Evolutionary conservation across 2,888 invertebrate genomes (phyloP).

Genomic region (Cheilosia soror): DNA sequence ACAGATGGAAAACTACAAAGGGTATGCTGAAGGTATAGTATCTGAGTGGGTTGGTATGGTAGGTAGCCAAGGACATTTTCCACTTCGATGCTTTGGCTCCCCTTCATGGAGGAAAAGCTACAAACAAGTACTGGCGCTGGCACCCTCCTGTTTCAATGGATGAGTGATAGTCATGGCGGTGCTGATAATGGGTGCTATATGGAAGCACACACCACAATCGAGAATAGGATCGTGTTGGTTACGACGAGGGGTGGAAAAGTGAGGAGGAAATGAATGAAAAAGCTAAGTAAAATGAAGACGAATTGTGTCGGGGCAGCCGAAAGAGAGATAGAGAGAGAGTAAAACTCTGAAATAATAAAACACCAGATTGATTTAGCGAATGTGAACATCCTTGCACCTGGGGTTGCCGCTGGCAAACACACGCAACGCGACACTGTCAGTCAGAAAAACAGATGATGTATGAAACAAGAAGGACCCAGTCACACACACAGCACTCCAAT

Average conservation of each 20-base stretch:
- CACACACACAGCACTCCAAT: background rate
- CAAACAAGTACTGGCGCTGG: background rate
- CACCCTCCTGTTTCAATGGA: slow-evolving; percentile 38
- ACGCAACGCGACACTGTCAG: slow-evolving; percentile 2
- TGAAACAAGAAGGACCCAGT: slow-evolving; percentile 16
- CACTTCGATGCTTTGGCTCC: slow-evolving; percentile 35
- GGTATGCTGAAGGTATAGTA: background rate
- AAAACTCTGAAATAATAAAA: slow-evolving; percentile 5
- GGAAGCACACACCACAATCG: slow-evolving; percentile 20
- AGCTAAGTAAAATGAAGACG: slow-evolving; percentile 40
- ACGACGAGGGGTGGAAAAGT: slow-evolving; percentile 25
- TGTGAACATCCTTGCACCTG: slow-evolving; percentile 62
- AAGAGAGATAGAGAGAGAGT: background rate
- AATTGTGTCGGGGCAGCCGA: background rate
- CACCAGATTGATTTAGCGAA: slow-evolving; percentile 55
- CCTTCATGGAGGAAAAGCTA: background rate
- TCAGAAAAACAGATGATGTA: slow-evolving; percentile 34
- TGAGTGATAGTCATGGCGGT: slow-evolving; percentile 30
- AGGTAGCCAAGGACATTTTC: slow-evolving; percentile 52
- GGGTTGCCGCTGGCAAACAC: slow-evolving; percentile 26
- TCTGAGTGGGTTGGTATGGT: slow-evolving; percentile 6
- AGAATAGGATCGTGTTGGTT: slow-evolving; percentile 21
- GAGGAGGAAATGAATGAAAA: slow-evolving; percentile 37
- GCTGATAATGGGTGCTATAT: background rate
- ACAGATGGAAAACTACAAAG: slow-evolving; percentile 15